Percentiles rank a stretch among this genome's conserved stretches.
Conservation (phyloP, 2,797 vertebrate genomes). For the Lemur catta region DNA sequence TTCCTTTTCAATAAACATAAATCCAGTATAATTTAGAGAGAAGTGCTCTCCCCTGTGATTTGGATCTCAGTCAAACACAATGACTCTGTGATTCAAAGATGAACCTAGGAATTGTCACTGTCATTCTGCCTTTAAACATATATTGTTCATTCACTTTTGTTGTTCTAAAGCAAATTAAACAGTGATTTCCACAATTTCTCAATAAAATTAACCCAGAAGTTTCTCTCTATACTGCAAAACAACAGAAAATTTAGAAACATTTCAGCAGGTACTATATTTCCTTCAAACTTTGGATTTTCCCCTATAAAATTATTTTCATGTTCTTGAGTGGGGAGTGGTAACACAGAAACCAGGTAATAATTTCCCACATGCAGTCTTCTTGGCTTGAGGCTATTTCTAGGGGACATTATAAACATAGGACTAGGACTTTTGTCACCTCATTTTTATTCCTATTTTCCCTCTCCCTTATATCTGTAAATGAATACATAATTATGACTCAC, state of each 20-base stretch:
- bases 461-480: background rate
- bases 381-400: background rate
- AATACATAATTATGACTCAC: background rate
- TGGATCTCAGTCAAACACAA: background rate
- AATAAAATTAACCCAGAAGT: background rate
- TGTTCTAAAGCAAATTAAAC: slow-evolving; percentile 7
- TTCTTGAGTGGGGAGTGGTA: background rate
- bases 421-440: background rate
- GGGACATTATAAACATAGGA: background rate
- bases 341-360: background rate
- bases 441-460: background rate
- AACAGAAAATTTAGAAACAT: background rate
- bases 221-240: background rate
- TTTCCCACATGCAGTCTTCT: background rate
- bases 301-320: background rate
- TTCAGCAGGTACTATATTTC: background rate
- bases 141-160: background rate
- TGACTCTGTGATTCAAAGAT: background rate
- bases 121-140: background rate
- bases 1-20: background rate
- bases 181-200: background rate
- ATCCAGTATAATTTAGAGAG: background rate
- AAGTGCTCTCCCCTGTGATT: background rate
- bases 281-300: background rate
- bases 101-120: background rate